A percentile compares a stretch with the other conserved stretches of the same genome.
These are phyloP conservation scores for Rhingia campestris DNA, from an alignment of 2,888 invertebrate species.

Conservation along the genomic window DNA sequence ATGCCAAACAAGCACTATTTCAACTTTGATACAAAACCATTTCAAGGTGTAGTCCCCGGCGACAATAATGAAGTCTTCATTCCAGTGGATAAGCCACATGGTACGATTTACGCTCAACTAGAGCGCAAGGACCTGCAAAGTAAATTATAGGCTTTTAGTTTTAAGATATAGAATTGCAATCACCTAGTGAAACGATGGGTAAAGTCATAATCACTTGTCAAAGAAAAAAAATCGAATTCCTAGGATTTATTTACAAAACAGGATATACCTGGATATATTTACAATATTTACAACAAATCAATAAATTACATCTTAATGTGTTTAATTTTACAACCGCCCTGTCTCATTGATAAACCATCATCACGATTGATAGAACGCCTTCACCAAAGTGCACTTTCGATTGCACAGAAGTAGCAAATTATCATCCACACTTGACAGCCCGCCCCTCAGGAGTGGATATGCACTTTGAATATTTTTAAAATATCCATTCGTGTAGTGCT, in stretches of 20 bases:
- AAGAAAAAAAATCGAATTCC: no score
- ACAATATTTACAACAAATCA: slow-evolving; percentile 28
- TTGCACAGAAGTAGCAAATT: slow-evolving; percentile 77
- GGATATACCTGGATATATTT: background rate
- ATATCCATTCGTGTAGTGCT: slow-evolving; percentile 77
- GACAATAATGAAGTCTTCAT: slow-evolving; percentile 88
- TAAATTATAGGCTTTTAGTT: slow-evolving; percentile 76
- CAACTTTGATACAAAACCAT: slow-evolving; percentile 89
- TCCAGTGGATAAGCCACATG: slow-evolving; percentile 91
- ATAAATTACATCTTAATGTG: slow-evolving; percentile 4
- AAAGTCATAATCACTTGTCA: no score
- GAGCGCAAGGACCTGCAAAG: slow-evolving; percentile 83
- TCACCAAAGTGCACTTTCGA: slow-evolving; percentile 76
- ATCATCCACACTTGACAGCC: slow-evolving; percentile 50
- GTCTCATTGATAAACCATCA: background rate
- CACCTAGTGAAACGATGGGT: no score
- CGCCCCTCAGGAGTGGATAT: slow-evolving; percentile 75
- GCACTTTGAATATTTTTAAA: slow-evolving; percentile 77
- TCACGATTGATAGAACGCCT: slow-evolving; percentile 71
- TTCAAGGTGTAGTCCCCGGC: slow-evolving; percentile 86
- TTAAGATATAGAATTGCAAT: background rate
- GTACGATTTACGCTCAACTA: slow-evolving; percentile 89
- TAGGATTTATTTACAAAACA: slow-evolving; percentile 2
- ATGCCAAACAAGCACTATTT: slow-evolving; percentile 93
- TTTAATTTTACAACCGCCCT: background rate